phyloP scores from a whole-genome alignment of 2,797 vertebrate genomes.

The Anisognathus igniventris region DNA sequence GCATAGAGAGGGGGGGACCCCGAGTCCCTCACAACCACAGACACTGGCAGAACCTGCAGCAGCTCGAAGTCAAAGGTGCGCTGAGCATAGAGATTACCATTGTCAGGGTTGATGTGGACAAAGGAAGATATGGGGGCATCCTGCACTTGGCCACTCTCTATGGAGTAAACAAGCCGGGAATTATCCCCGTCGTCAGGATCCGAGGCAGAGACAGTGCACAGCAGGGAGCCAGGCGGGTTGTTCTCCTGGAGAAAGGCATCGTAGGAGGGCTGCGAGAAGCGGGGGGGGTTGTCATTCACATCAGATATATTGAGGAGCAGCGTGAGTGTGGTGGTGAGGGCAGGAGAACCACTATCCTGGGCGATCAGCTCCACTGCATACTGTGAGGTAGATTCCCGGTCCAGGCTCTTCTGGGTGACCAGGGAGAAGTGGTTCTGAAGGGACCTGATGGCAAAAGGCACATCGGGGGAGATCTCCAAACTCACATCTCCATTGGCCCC shows the following conservation, averaged over 20 bases:
- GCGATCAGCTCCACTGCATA: slow-evolving; percentile 85
- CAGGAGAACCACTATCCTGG: slow-evolving; percentile 84
- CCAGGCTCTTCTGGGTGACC: slow-evolving; percentile 80
- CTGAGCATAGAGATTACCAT: slow-evolving; percentile 87
- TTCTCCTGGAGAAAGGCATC: slow-evolving; percentile 90
- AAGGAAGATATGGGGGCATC: slow-evolving; percentile 84
- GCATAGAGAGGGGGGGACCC: slow-evolving; percentile 80
- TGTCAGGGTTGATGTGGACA: slow-evolving; percentile 90
- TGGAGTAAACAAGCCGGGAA: slow-evolving; percentile 83
- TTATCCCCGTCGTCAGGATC: slow-evolving; percentile 88
- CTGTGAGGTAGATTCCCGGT: slow-evolving; percentile 84
- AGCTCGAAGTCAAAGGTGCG: slow-evolving; percentile 90
- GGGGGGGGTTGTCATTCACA: slow-evolving; percentile 92
- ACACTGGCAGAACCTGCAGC: slow-evolving; percentile 85
- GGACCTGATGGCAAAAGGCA: slow-evolving; percentile 86
- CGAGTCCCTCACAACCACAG: slow-evolving; percentile 85
- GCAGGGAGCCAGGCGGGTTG: slow-evolving; percentile 83
- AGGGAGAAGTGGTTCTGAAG: slow-evolving; percentile 89
- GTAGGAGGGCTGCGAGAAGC: slow-evolving; percentile 87
- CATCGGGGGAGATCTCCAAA: slow-evolving; percentile 76
- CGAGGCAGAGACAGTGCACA: slow-evolving; percentile 82
- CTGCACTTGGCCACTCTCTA: slow-evolving; percentile 79
- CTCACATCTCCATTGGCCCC: slow-evolving; percentile 85
- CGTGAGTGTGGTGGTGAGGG: slow-evolving; percentile 80
- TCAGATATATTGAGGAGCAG: slow-evolving; percentile 89